A percentile compares a stretch with the other conserved stretches of the same genome.
phyloP scores from a whole-genome alignment of 1,140 invertebrate species.

The Archivesica marissinica region DNA sequence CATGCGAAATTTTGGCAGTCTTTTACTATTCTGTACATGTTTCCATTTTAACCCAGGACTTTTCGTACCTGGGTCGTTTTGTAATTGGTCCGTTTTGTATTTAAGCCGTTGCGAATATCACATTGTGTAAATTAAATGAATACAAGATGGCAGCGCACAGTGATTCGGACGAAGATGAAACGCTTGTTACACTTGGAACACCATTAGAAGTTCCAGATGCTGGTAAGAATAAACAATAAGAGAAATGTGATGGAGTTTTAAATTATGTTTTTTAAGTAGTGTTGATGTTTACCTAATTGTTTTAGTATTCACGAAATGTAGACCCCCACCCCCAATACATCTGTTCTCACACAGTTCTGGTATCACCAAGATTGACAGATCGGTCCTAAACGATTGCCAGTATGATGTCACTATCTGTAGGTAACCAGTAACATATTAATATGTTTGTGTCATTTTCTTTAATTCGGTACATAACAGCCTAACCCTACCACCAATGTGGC shows the following conservation, averaged over 20 bases:
- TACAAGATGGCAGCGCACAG: conserved; percentile 69
- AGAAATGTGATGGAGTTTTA: not conserved
- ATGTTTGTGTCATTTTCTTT: too few species aligned
- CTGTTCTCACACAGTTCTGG: not conserved
- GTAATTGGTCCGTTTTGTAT: too few species aligned
- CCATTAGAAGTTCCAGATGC: conserved; percentile 91
- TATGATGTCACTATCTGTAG: not conserved
- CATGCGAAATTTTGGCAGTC: too few species aligned
- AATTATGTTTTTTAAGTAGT: not conserved
- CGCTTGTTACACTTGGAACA: conserved; percentile 90
- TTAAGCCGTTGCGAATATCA: not conserved
- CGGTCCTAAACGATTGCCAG: not conserved
- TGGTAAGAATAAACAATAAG: conserved; percentile 85
- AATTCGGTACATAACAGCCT: too few species aligned
- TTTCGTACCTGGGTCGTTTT: too few species aligned
- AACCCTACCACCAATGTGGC: too few species aligned
- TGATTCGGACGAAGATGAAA: conserved; percentile 87
- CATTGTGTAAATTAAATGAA: not conserved
- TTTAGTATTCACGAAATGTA: not conserved
- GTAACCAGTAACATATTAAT: too few species aligned
- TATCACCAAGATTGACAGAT: not conserved
- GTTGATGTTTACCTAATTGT: too few species aligned
- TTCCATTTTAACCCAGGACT: too few species aligned
- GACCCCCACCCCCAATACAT: too few species aligned
- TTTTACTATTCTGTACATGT: too few species aligned